Evolutionary conservation across 1,140 invertebrate species (phyloP).

Genomic region (Cyphomyrmex costatus): DNA sequence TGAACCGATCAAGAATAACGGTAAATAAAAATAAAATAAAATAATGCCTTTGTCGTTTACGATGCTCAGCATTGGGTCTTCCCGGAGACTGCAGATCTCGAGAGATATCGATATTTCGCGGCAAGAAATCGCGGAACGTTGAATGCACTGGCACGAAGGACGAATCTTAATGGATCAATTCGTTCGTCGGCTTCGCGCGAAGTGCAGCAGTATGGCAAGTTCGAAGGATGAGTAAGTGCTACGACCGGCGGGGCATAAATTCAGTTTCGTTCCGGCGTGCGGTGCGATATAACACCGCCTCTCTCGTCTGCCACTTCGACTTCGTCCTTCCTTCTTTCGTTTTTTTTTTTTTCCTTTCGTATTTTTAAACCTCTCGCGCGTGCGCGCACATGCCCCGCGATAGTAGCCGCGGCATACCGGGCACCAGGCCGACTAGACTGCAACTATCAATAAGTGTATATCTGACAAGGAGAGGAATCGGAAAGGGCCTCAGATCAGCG

Average conservation of each 20-base stretch:
- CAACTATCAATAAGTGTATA: conserved; percentile 82
- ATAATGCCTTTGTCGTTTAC: too few relatives aligned
- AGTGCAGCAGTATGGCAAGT: not conserved
- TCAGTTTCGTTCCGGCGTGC: conserved; percentile 66
- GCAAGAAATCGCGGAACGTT: conserved; percentile 28
- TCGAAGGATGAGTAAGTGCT: conserved; percentile 66
- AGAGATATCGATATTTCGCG: conserved; percentile 32
- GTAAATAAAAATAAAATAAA: too few relatives aligned
- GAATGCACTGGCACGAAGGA: conserved; percentile 32
- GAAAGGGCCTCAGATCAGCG: conserved; percentile 78
- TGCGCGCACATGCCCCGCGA: conserved; percentile 39
- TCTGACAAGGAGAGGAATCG: conserved; percentile 82
- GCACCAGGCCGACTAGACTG: conserved; percentile 58
- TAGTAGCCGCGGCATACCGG: conserved; percentile 60
- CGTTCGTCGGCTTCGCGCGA: conserved; percentile 4
- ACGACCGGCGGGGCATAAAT: conserved; percentile 68
- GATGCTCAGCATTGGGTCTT: too few relatives aligned
- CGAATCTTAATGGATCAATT: conserved; percentile 61
- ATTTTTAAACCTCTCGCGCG: not conserved
- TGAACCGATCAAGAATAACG: too few relatives aligned
- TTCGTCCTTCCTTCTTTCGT: conserved; percentile 17
- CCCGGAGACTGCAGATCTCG: too few relatives aligned
- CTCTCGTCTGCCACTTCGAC: conserved; percentile 43
- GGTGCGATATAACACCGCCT: conserved; percentile 47
- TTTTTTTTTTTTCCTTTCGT: not conserved